Evolutionary conservation across 1,140 invertebrate species (phyloP).

Genomic region (Hestina assimilis): DNA sequence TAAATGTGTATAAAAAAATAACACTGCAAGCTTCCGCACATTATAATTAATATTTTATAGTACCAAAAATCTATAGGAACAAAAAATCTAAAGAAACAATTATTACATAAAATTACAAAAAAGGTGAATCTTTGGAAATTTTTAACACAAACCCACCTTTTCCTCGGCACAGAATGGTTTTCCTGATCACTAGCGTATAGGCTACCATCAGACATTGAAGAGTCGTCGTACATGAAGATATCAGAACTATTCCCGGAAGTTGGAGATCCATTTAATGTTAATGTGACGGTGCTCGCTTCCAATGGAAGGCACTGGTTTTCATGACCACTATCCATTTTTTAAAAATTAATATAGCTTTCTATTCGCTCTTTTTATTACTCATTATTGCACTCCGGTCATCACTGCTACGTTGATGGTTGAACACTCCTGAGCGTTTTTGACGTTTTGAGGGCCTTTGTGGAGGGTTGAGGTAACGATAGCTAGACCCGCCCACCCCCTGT

Average conservation of each 20-base stretch:
- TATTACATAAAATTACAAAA: no score
- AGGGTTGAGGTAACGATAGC: conserved; percentile 28
- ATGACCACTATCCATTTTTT: conserved; percentile 53
- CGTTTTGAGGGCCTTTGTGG: conserved; percentile 29
- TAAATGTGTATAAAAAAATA: no score
- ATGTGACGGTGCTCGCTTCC: conserved; percentile 37
- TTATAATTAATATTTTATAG: no score
- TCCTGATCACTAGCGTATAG: conserved; percentile 72
- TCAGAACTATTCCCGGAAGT: conserved; percentile 59
- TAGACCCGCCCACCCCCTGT: conserved; percentile 32
- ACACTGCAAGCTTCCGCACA: no score
- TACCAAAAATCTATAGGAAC: no score
- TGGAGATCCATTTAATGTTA: conserved; percentile 45
- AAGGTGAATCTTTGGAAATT: not conserved
- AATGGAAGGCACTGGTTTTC: conserved; percentile 33
- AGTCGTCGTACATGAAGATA: conserved; percentile 68
- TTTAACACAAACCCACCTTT: conserved; percentile 46
- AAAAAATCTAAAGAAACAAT: no score
- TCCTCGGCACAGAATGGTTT: conserved; percentile 62
- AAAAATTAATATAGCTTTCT: conserved; percentile 26
- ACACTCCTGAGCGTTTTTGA: conserved; percentile 30
- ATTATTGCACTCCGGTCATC: conserved; percentile 1
- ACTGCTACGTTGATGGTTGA: conserved; percentile 10
- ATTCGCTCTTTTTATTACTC: conserved; percentile 1
- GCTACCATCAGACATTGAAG: conserved; percentile 70